Evolutionary conservation across 2,113 vertebrate genomes (phyloP).

Genomic region (Stomatorhinus ivindoensis): DNA sequence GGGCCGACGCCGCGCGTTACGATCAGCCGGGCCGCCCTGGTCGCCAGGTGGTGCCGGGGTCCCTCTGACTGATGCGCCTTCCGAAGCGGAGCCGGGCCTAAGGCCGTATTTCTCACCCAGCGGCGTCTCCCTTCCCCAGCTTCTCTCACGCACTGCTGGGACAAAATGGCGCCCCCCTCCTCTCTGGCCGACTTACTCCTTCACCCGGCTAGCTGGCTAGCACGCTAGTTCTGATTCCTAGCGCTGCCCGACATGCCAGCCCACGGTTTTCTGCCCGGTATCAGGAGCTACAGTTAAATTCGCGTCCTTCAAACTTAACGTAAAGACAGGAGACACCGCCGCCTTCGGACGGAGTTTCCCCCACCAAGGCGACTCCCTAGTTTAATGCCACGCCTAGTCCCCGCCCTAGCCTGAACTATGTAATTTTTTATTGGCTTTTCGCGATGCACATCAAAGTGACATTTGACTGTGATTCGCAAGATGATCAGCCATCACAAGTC

Average conservation of each 20-base stretch:
- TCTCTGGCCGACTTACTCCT: slow-evolving; percentile 56
- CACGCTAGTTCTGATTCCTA: slow-evolving; percentile 59
- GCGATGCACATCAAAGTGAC: background rate
- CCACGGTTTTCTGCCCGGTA: slow-evolving; percentile 27
- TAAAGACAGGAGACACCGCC: slow-evolving; percentile 56
- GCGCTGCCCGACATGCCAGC: slow-evolving; percentile 60
- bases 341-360: slow-evolving; percentile 65
- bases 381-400: slow-evolving; percentile 35
- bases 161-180: slow-evolving; percentile 71
- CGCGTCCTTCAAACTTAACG: slow-evolving; percentile 29
- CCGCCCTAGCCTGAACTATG: slow-evolving; percentile 39
- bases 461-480: slow-evolving; percentile 39
- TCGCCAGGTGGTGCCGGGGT: background rate
- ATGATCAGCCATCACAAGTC: background rate
- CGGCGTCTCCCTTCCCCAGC: slow-evolving; percentile 52
- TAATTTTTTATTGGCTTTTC: slow-evolving; percentile 31
- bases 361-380: slow-evolving; percentile 64
- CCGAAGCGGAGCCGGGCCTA: background rate
- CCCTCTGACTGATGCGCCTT: background rate
- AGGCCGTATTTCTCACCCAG: slow-evolving; percentile 38
- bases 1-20: background rate
- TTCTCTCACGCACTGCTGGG: slow-evolving; percentile 64
- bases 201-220: slow-evolving; percentile 55
- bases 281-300: slow-evolving; percentile 18
- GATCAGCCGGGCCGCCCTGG: background rate